phyloP scores from a whole-genome alignment of 2,113 vertebrate species.

The Oenanthe melanoleuca region DNA sequence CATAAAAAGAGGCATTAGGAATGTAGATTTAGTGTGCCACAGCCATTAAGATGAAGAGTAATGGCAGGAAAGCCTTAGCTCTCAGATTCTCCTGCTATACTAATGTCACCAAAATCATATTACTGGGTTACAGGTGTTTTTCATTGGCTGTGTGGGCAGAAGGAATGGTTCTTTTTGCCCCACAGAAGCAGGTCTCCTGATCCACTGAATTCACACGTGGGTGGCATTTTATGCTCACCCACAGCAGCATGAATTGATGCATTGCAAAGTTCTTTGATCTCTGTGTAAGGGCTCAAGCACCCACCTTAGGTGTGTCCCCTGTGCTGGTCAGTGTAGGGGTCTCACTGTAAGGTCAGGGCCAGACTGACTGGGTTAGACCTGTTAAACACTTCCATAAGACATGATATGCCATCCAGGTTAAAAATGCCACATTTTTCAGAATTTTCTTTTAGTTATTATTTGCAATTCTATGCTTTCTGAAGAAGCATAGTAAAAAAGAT shows the following conservation, averaged over 20 bases:
- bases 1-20: constrained; percentile 30
- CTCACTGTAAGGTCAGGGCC: not conserved
- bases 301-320: not conserved
- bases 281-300: not conserved
- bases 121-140: not conserved
- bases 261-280: not conserved
- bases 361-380: not conserved
- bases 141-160: not conserved
- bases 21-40: constrained; percentile 27
- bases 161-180: not conserved
- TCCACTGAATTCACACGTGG: not conserved
- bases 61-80: constrained; percentile 2
- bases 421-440: not conserved
- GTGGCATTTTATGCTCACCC: not conserved
- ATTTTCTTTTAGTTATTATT: not conserved
- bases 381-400: not conserved
- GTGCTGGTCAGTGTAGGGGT: not conserved
- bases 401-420: not conserved
- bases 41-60: not conserved
- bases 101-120: not conserved
- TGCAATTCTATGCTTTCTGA: not conserved
- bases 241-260: not conserved
- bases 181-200: not conserved
- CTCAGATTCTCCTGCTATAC: not conserved
- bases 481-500: not conserved